Conservation (phyloP, 2,888 invertebrate species). For the Capitulum mitella region DNA sequence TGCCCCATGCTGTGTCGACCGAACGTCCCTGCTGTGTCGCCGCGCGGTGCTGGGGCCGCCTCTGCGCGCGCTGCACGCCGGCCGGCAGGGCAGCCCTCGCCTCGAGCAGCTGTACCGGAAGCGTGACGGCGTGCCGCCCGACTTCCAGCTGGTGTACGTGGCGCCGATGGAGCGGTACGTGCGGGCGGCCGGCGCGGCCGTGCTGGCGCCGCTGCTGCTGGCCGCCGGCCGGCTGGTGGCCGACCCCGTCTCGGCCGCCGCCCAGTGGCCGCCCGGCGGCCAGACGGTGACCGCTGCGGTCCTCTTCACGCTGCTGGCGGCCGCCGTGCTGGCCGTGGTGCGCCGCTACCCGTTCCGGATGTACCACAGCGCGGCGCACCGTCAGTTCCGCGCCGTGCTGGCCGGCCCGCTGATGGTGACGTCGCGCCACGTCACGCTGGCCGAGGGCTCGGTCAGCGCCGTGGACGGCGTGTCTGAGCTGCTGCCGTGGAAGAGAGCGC, state of each 20-base stretch:
- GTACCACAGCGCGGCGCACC: conserved; percentile 15
- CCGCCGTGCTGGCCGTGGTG: neutral
- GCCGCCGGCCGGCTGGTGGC: neutral
- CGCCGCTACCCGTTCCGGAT: conserved; percentile 9
- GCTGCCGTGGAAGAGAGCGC: neutral
- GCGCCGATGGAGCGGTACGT: neutral
- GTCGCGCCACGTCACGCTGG: neutral
- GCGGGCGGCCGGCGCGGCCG: neutral
- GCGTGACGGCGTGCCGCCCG: neutral
- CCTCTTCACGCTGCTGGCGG: neutral
- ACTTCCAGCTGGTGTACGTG: neutral
- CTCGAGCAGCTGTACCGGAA: neutral
- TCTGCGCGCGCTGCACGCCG: neutral
- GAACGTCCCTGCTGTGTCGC: too few species aligned
- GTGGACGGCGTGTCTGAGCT: neutral
- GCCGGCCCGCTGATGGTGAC: neutral
- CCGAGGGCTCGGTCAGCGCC: neutral
- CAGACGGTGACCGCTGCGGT: neutral
- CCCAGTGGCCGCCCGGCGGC: neutral
- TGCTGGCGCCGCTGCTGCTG: neutral
- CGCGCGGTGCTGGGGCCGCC: too few species aligned
- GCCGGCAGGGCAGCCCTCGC: neutral
- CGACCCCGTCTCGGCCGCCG: neutral
- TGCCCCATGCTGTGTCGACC: too few species aligned
- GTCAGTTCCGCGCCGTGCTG: neutral